phyloP scores from a whole-genome alignment of 2,797 vertebrate species.

The Spinus pinus region DNA sequence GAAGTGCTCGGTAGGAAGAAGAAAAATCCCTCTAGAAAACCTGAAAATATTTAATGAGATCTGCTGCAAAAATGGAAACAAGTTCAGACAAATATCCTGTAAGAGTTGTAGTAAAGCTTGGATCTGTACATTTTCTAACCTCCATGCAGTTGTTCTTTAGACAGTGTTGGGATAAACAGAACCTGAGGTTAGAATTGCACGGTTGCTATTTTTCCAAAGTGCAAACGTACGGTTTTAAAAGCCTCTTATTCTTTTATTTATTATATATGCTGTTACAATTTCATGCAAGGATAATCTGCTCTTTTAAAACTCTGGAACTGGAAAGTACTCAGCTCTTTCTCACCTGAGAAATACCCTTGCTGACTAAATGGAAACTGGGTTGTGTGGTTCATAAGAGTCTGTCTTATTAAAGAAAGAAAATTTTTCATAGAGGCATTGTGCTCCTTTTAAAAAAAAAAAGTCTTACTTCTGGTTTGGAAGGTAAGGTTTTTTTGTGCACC shows the following conservation, averaged over 20 bases:
- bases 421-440: neutral
- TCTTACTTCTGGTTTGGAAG: neutral
- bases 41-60: neutral
- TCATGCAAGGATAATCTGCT: neutral
- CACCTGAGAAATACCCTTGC: neutral
- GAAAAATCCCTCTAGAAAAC: neutral
- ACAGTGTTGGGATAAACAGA: neutral
- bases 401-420: neutral
- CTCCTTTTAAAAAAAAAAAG: neutral
- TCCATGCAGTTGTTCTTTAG: neutral
- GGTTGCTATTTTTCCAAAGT: neutral
- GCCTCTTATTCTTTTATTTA: neutral
- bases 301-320: neutral
- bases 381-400: neutral
- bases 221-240: neutral
- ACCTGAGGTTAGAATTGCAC: neutral
- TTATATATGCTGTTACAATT: neutral
- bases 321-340: neutral
- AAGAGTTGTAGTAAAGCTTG: neutral
- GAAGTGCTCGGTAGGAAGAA: neutral
- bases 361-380: neutral
- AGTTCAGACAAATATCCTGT: neutral
- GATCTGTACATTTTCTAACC: neutral
- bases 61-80: neutral
- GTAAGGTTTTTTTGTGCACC: neutral